Percentiles rank a stretch among this genome's conserved stretches.
phyloP scores from a whole-genome alignment of 2,113 vertebrate genomes.

The Caranx ignobilis region DNA sequence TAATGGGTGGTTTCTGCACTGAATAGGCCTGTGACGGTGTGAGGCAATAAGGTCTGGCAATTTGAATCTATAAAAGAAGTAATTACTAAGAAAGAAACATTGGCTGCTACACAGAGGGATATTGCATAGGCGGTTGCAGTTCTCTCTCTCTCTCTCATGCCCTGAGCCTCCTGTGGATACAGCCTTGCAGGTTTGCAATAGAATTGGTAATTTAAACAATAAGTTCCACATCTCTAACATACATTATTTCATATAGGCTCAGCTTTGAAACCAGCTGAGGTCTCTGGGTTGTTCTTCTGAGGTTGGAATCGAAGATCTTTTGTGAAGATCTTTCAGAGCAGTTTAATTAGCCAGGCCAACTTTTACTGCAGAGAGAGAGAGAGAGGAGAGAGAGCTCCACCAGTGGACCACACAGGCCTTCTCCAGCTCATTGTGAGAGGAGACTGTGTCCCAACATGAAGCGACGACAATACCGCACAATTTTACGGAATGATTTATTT shows the following conservation, averaged over 20 bases:
- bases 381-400: neutral
- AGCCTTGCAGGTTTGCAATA: slow-evolving; percentile 38
- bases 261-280: slow-evolving; percentile 32
- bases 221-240: slow-evolving; percentile 61
- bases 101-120: slow-evolving; percentile 54
- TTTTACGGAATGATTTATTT: slow-evolving; percentile 63
- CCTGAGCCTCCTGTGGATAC: slow-evolving; percentile 47
- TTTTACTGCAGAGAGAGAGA: slow-evolving; percentile 33
- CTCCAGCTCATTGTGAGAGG: slow-evolving; percentile 39
- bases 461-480: slow-evolving; percentile 20
- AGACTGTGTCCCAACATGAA: slow-evolving; percentile 39
- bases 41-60: slow-evolving; percentile 52
- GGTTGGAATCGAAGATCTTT: slow-evolving; percentile 53
- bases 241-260: slow-evolving; percentile 57
- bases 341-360: slow-evolving; percentile 71
- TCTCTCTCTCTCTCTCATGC: slow-evolving; percentile 54
- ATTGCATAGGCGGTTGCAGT: slow-evolving; percentile 42
- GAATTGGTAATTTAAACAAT: slow-evolving; percentile 69
- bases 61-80: slow-evolving; percentile 75
- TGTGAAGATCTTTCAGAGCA: slow-evolving; percentile 49
- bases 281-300: neutral
- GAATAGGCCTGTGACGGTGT: slow-evolving; percentile 50
- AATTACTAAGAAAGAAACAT: slow-evolving; percentile 73
- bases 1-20: slow-evolving; percentile 59
- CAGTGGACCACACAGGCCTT: slow-evolving; percentile 7